These are phyloP conservation scores for Neoaliturus tenellus DNA, from an alignment of 2,888 invertebrate species.

Conservation along the genomic window DNA sequence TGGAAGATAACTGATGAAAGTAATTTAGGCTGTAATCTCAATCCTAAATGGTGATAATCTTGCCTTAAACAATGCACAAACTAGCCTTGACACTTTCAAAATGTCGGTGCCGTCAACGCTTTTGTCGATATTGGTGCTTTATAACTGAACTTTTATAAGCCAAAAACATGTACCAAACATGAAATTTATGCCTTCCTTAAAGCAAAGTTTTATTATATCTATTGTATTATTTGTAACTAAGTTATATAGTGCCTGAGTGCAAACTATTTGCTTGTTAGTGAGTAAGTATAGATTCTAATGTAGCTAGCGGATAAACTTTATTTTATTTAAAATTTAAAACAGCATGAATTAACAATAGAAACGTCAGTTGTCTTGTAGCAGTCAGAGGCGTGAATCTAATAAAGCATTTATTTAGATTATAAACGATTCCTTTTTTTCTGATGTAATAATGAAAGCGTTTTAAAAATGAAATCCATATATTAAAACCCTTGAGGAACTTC, in stretches of 20 bases:
- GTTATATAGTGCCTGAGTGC: conserved; percentile 15
- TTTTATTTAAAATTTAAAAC: background rate
- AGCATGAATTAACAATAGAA: background rate
- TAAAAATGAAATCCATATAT: too few relatives aligned
- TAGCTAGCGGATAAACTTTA: background rate
- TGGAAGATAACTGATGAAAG: background rate
- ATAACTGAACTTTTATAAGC: background rate
- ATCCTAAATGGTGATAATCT: background rate
- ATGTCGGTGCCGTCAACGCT: background rate
- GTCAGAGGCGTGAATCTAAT: background rate
- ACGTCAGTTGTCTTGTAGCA: background rate
- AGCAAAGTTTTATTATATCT: conserved; percentile 15
- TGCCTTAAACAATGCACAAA: conserved; percentile 1
- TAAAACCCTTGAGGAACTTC: too few relatives aligned
- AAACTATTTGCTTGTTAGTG: background rate
- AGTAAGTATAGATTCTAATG: background rate
- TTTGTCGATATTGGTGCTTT: conserved; percentile 17
- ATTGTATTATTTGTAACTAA: conserved; percentile 14
- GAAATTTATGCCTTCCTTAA: conserved; percentile 2
- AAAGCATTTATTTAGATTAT: background rate
- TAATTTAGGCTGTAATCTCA: background rate
- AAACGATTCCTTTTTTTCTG: too few relatives aligned
- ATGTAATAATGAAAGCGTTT: too few relatives aligned
- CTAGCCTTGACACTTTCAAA: background rate
- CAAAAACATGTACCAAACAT: conserved; percentile 26